These are phyloP conservation scores for Drosophila conformis DNA, from an alignment of 2,888 invertebrate genomes.

Conservation along the genomic window DNA sequence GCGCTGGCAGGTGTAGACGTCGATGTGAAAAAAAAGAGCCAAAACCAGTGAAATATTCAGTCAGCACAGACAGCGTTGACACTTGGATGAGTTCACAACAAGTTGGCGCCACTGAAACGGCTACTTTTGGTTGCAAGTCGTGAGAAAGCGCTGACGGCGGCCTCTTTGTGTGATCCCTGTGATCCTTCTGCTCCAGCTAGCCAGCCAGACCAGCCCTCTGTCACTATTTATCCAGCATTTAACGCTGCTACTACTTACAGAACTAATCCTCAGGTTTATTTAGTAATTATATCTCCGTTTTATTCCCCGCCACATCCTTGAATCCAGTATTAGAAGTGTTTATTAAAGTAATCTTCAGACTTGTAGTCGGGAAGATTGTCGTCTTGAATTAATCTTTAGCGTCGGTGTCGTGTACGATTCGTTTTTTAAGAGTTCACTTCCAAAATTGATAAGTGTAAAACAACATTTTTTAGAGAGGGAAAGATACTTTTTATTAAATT, in stretches of 20 bases:
- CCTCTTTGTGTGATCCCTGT: slow-evolving; percentile 31
- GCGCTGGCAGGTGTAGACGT: slow-evolving; percentile 36
- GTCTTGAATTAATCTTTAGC: background rate
- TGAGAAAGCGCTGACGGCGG: slow-evolving; percentile 55
- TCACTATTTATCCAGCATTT: slow-evolving; percentile 52
- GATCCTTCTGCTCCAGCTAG: slow-evolving; percentile 34
- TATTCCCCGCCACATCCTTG: background rate
- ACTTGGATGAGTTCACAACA: slow-evolving; percentile 49
- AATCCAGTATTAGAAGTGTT: background rate
- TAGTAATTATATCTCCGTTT: background rate
- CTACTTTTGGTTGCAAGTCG: slow-evolving; percentile 32
- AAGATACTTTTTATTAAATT: background rate
- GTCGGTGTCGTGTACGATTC: no score
- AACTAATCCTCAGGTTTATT: background rate
- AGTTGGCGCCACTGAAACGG: slow-evolving; percentile 42
- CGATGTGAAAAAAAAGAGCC: slow-evolving; percentile 35
- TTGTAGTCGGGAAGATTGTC: no score
- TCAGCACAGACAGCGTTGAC: slow-evolving; percentile 45
- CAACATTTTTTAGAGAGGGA: background rate
- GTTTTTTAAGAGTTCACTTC: background rate
- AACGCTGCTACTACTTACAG: slow-evolving; percentile 15
- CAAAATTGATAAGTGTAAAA: background rate
- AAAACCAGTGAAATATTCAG: slow-evolving; percentile 34
- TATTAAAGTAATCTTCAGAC: background rate
- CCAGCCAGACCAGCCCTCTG: slow-evolving; percentile 9